phyloP scores from a whole-genome alignment of 2,888 invertebrate genomes.

The Trissolcus brochymenae region DNA sequence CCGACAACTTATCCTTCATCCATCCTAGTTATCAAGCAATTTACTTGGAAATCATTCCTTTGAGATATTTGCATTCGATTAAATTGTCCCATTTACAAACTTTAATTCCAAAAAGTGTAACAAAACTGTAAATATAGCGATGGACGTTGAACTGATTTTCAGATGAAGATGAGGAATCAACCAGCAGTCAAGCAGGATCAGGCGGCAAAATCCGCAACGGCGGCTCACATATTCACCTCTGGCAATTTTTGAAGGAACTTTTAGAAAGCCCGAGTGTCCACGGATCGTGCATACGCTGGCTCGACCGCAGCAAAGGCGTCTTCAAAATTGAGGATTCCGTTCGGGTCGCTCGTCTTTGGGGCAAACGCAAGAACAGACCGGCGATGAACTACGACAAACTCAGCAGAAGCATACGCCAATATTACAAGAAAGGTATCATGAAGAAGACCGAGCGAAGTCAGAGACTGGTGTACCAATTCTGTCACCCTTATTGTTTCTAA shows the following conservation, averaged over 20 bases:
- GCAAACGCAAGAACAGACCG: conserved; percentile 97
- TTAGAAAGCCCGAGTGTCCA: conserved; percentile 91
- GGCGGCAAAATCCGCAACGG: conserved; percentile 75
- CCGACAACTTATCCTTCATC: conserved; percentile 11
- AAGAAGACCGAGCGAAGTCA: conserved; percentile 99
- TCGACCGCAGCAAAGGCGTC: conserved; percentile 94
- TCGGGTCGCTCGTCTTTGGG: conserved; percentile 98
- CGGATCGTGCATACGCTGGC: conserved; percentile 97
- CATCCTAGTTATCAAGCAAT: conserved; percentile 3
- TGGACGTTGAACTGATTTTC: conserved; percentile 51
- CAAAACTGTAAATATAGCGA: no score
- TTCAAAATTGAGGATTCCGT: conserved; percentile 99
- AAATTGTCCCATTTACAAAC: conserved; percentile 5
- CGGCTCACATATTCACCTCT: conserved; percentile 96
- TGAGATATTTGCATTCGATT: conserved; percentile 8
- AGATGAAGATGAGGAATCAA: conserved; percentile 80
- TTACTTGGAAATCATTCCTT: conserved; percentile 1
- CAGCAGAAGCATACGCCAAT: conserved; percentile 97
- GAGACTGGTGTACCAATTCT: conserved; percentile 98
- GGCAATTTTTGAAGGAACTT: conserved; percentile 99
- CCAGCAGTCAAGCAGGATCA: conserved; percentile 38
- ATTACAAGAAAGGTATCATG: conserved; percentile 99
- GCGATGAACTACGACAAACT: conserved; percentile 99
- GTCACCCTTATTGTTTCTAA: conserved; percentile 93
- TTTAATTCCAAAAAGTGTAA: not conserved